Percentiles rank a stretch among this genome's conserved stretches.
Evolutionary conservation across 2,797 vertebrate genomes (phyloP).

Genomic region (Natrix natrix): DNA sequence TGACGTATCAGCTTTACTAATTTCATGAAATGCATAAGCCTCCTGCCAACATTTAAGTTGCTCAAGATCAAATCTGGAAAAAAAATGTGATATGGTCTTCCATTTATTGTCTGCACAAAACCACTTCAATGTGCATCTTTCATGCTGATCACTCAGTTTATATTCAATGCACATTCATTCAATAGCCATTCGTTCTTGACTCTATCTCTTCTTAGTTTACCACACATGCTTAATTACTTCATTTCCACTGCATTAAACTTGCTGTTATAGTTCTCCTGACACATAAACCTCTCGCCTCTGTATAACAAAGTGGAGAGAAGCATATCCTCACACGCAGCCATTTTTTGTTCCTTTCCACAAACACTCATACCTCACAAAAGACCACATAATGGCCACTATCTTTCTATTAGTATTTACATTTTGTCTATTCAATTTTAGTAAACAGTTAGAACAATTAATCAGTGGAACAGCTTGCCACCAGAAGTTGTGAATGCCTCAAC

Average conservation of each 20-base stretch:
- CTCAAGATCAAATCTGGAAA: not conserved
- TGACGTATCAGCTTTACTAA: not conserved
- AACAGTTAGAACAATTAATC: too few relatives aligned
- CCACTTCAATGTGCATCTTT: not conserved
- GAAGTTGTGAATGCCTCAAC: too few relatives aligned
- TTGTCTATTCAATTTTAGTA: not conserved
- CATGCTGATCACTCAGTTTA: not conserved
- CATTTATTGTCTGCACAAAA: not conserved
- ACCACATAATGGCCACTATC: not conserved
- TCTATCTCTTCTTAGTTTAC: not conserved
- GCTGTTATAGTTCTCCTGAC: not conserved
- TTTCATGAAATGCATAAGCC: not conserved
- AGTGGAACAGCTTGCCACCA: too few relatives aligned
- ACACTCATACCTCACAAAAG: not conserved
- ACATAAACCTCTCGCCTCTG: not conserved
- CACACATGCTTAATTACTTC: not conserved
- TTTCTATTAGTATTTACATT: not conserved
- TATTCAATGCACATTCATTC: not conserved
- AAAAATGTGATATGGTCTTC: not conserved
- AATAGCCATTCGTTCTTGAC: not conserved
- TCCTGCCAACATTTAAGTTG: not conserved
- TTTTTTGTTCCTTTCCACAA: not conserved
- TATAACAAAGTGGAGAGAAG: not conserved
- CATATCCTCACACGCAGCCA: not conserved
- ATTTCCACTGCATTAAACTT: not conserved